Percentiles rank a stretch among this genome's conserved stretches.
phyloP scores from a whole-genome alignment of 2,888 invertebrate species.

The Pachymerium ferrugineum region DNA sequence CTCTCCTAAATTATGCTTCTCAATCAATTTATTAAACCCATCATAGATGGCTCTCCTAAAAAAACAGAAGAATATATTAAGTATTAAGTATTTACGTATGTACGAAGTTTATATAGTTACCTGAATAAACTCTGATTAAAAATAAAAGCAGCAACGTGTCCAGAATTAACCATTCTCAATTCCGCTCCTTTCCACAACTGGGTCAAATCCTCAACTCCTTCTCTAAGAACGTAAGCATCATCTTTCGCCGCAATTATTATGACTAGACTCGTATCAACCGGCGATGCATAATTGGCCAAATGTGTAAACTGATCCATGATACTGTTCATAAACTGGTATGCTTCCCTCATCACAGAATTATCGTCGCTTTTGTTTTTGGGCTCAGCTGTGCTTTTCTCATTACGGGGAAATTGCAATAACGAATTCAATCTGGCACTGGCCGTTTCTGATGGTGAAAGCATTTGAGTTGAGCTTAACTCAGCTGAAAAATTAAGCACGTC shows the following conservation, averaged over 20 bases:
- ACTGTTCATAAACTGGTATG: conserved; percentile 88
- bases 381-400: no score
- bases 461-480: no score
- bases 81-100: background rate
- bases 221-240: conserved; percentile 71
- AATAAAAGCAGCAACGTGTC: conserved; percentile 84
- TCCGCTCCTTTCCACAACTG: conserved; percentile 92
- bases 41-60: conserved; percentile 39
- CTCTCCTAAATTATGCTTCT: conserved; percentile 36
- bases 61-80: background rate
- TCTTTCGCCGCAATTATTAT: conserved; percentile 84
- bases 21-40: conserved; percentile 37
- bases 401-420: no score
- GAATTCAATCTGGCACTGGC: no score
- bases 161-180: conserved; percentile 77
- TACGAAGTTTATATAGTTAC: conserved; percentile 50
- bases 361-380: background rate
- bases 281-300: conserved; percentile 80
- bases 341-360: conserved; percentile 53
- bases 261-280: conserved; percentile 78
- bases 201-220: conserved; percentile 71
- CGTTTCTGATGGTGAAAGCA: no score
- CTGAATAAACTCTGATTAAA: conserved; percentile 81
- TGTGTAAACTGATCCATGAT: conserved; percentile 99
- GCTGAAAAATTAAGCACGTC: no score